Evolutionary conservation across 2,113 vertebrate species (phyloP).

Genomic region (Xerus inauris): DNA sequence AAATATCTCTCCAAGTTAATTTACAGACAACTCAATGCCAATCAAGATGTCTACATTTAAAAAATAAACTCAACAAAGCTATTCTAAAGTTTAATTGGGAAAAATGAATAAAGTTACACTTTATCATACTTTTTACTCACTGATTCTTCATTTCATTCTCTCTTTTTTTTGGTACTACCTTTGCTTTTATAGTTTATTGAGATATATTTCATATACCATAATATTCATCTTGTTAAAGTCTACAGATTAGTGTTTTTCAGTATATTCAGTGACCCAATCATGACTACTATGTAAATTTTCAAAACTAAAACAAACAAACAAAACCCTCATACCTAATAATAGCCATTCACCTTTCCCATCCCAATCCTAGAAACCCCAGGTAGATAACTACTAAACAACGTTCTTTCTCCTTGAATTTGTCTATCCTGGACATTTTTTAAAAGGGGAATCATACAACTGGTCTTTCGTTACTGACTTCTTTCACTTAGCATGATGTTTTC

Average conservation of each 20-base stretch:
- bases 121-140: conserved; percentile 13
- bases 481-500: conserved; percentile 27
- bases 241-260: background rate
- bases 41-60: background rate
- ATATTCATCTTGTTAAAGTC: background rate
- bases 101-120: too few species aligned
- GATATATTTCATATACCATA: background rate
- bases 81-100: conserved; percentile 39
- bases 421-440: background rate
- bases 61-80: background rate
- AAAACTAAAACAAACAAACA: background rate
- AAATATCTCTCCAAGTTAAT: conserved; percentile 37
- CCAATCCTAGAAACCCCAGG: background rate
- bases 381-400: background rate
- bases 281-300: background rate
- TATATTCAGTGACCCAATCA: background rate
- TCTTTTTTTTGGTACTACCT: background rate
- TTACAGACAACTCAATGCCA: conserved; percentile 34
- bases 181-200: conserved; percentile 28
- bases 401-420: background rate
- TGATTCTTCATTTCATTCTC: conserved; percentile 48
- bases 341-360: background rate
- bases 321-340: background rate
- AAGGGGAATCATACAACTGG: conserved; percentile 39
- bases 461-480: background rate